Evolutionary conservation across 2,888 invertebrate species (phyloP).

Genomic region (Cheilosia vernalis): DNA sequence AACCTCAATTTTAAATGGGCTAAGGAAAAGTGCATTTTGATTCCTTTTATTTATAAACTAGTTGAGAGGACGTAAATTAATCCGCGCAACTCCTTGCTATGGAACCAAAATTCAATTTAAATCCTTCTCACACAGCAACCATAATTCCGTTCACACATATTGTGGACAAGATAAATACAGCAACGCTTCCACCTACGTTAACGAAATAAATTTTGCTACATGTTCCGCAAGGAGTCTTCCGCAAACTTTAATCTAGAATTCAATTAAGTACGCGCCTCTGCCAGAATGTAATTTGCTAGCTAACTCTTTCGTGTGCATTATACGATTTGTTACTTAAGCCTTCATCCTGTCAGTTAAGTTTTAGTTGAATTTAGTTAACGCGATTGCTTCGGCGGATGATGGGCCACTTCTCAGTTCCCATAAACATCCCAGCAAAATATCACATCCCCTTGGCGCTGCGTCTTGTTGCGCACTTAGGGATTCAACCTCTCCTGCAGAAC

Average conservation of each 20-base stretch:
- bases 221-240: neutral
- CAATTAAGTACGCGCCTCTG: slow-evolving; percentile 17
- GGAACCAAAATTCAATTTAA: too few species aligned
- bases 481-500: neutral
- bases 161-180: too few species aligned
- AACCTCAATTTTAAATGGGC: too few species aligned
- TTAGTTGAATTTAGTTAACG: slow-evolving; percentile 1
- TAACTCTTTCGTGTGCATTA: slow-evolving; percentile 29
- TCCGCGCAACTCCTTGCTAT: too few species aligned
- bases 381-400: slow-evolving; percentile 5
- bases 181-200: neutral
- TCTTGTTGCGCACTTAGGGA: slow-evolving; percentile 35
- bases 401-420: neutral
- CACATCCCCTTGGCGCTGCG: neutral
- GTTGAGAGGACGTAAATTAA: too few species aligned
- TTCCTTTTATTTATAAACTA: too few species aligned
- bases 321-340: slow-evolving; percentile 39
- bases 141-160: too few species aligned
- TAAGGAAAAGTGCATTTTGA: too few species aligned
- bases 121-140: too few species aligned
- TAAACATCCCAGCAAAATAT: slow-evolving; percentile 9
- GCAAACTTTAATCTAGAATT: slow-evolving; percentile 38
- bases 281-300: slow-evolving; percentile 20
- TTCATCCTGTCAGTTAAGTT: neutral
- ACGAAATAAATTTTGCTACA: slow-evolving; percentile 5